Conservation (phyloP, 2,888 invertebrate species). For the Oeneis ivallda region DNA sequence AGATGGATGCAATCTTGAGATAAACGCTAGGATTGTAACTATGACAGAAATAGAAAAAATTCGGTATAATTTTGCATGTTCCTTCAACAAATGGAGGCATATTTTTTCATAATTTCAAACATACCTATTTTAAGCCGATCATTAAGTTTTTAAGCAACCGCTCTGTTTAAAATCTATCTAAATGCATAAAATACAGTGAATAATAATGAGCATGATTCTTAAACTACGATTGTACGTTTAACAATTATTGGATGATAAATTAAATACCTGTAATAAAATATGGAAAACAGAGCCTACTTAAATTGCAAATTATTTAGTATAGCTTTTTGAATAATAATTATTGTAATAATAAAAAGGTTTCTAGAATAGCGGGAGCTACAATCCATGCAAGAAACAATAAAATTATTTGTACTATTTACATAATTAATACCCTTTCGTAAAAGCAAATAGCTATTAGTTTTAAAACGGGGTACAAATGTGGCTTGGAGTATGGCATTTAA, state of each 20-base stretch:
- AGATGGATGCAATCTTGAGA: too few relatives aligned
- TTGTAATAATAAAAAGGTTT: neutral
- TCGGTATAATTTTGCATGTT: too few relatives aligned
- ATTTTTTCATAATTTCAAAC: neutral
- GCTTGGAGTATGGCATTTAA: neutral
- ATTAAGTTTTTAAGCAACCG: neutral
- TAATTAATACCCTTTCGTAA: neutral
- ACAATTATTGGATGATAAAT: neutral
- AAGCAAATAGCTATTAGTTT: constrained; percentile 8
- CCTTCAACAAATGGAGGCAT: too few relatives aligned
- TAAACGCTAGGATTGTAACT: too few relatives aligned
- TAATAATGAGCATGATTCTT: neutral
- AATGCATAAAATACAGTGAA: constrained; percentile 1
- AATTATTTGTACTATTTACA: constrained; percentile 10
- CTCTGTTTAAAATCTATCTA: neutral
- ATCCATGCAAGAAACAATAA: constrained; percentile 14
- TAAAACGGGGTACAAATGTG: neutral
- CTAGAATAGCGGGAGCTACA: neutral
- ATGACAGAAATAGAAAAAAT: too few relatives aligned
- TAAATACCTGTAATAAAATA: neutral
- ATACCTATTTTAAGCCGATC: neutral
- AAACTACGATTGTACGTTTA: neutral
- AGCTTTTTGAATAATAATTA: neutral
- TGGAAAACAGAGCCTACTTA: neutral
- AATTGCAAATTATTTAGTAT: constrained; percentile 7